These are phyloP conservation scores for Anguilla pacifica DNA, from an alignment of 2,797 vertebrate species.

Conservation along the genomic window DNA sequence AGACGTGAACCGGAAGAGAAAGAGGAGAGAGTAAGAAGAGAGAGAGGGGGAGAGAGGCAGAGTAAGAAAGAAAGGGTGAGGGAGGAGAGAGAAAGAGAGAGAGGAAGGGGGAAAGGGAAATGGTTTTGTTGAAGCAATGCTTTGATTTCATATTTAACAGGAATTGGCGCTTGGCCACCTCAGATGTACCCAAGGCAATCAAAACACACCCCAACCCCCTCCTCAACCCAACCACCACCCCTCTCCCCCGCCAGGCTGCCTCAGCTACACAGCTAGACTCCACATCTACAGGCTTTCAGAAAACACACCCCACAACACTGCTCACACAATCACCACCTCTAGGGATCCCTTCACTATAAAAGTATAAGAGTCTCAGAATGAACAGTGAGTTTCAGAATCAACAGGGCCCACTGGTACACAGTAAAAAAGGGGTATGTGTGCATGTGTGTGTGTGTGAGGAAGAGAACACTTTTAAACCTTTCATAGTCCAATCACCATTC, in stretches of 20 bases:
- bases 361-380: not conserved
- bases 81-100: not conserved
- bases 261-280: not conserved
- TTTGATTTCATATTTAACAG: not conserved
- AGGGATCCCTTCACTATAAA: not conserved
- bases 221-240: no score
- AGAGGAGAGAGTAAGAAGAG: no score
- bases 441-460: not conserved
- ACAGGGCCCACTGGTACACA: not conserved
- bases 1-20: no score
- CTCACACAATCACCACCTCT: not conserved
- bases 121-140: not conserved
- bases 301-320: not conserved
- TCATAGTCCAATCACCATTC: not conserved
- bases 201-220: not conserved
- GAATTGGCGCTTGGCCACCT: no score
- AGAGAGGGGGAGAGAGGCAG: no score
- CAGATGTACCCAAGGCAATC: not conserved
- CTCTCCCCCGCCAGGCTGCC: no score
- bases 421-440: not conserved
- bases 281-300: not conserved
- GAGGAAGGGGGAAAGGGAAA: not conserved
- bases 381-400: not conserved
- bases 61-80: not conserved
- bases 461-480: not conserved